A percentile compares a stretch with the other conserved stretches of the same genome.
Evolutionary conservation across 2,888 invertebrate species (phyloP).

Genomic region (Heteromurus nitidus): DNA sequence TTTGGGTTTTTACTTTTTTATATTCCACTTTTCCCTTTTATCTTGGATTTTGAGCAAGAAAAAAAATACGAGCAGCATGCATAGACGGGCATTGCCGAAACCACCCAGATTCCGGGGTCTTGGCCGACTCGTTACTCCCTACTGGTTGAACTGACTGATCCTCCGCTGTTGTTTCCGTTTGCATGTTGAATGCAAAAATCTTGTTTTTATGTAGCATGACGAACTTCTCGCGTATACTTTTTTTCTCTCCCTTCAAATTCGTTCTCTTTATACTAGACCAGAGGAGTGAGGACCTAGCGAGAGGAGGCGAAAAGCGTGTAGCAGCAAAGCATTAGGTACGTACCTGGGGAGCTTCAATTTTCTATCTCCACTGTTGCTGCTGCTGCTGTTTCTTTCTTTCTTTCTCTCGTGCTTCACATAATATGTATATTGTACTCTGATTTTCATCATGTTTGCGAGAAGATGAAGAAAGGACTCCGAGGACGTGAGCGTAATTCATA

Average conservation of each 20-base stretch:
- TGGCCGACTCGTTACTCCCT: slow-evolving; percentile 56
- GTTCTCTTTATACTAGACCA: too few relatives aligned
- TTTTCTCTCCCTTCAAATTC: neutral
- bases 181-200: slow-evolving; percentile 61
- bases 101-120: slow-evolving; percentile 63
- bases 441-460: slow-evolving; percentile 37
- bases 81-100: slow-evolving; percentile 54
- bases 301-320: slow-evolving; percentile 45
- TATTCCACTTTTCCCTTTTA: slow-evolving; percentile 48
- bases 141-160: slow-evolving; percentile 59
- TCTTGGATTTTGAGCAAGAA: slow-evolving; percentile 42
- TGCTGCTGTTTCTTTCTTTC: too few relatives aligned
- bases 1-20: slow-evolving; percentile 27
- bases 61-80: slow-evolving; percentile 24
- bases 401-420: too few relatives aligned
- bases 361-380: neutral
- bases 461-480: slow-evolving; percentile 2
- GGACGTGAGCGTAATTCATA: slow-evolving; percentile 63
- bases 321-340: neutral
- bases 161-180: slow-evolving; percentile 53
- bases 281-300: too few relatives aligned
- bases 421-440: slow-evolving; percentile 20
- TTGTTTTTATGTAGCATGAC: slow-evolving; percentile 7
- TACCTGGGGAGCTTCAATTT: neutral
- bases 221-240: neutral